Evolutionary conservation across 2,113 vertebrate species (phyloP), one percentile per base, ranked within the genome.

Genomic region (Patagioenas fasciata): DNA sequence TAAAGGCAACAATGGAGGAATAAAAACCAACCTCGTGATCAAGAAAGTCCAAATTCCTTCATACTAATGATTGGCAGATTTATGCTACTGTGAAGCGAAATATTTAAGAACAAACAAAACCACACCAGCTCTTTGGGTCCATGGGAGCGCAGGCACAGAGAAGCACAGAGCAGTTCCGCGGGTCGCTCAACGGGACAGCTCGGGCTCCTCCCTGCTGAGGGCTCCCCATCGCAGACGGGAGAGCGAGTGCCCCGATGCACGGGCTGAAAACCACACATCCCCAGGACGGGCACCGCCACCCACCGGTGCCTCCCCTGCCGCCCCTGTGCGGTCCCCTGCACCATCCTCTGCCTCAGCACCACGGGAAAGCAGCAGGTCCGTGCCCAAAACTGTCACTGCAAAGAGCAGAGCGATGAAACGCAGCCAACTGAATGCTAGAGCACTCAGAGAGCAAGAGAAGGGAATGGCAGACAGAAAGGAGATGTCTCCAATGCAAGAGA

Each of bases 251-350:
- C n/a, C 44, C 65, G 8, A 23, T 32, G 28, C 70, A 40, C 36
- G 57, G 54, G 11, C 42, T 48, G 17, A 18, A 42, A 69, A 42
- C 5, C 7, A n/a, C 42, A 83, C 47, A 79, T 2, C 12, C 31
- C 18, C 15, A 64, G 15, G 23, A 24, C 2, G 26, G 38, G 29
- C 34, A 31, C 32, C 47, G 64, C 21, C 21, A 75, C 17, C 38
- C 15, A 25, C 12, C 38, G 36, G 13, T 56, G 38, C 31, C 26
- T 50, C 4, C 25, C 21, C 34, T 40, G 28, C 13, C 6, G 38
- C 11, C 48, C 7, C 11, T 0, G 0, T 5, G 13, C 25, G 26
- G 11, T 28, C 29, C 6, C 18, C 32, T 38, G 13, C 20, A 28
- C 42, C 9, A 13, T 14, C 26, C 75, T 38, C 36, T 21, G 50